These are phyloP conservation scores for Heteromormyrus szaboi DNA, from an alignment of 2,797 vertebrate genomes.

Conservation along the genomic window DNA sequence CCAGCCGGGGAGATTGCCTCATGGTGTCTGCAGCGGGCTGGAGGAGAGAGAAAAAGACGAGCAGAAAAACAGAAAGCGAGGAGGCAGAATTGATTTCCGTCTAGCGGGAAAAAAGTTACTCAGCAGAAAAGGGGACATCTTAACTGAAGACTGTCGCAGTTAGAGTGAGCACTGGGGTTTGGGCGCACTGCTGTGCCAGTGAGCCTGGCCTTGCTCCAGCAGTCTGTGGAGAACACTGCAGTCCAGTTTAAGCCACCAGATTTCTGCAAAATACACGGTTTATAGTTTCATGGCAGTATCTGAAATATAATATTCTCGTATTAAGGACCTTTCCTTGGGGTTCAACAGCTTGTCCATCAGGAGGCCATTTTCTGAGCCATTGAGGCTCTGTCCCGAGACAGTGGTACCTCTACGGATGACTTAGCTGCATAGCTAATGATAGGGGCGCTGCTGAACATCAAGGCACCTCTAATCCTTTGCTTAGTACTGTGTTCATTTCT, in stretches of 20 bases:
- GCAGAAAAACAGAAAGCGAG: neutral
- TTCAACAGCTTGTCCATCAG: neutral
- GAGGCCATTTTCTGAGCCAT: neutral
- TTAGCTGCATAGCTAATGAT: neutral
- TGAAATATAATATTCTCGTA: neutral
- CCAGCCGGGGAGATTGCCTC: neutral
- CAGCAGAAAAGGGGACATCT: neutral
- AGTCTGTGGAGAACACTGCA: neutral
- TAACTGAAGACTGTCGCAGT: neutral
- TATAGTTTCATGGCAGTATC: neutral
- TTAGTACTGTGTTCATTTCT: neutral
- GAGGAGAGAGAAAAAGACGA: neutral
- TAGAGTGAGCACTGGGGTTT: neutral
- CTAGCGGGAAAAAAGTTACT: neutral
- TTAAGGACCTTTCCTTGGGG: neutral
- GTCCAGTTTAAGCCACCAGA: neutral
- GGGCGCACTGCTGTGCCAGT: neutral
- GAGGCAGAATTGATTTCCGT: conserved; percentile 8
- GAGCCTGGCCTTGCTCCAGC: neutral
- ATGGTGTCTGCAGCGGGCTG: neutral
- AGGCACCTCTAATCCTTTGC: neutral
- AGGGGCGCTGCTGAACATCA: neutral
- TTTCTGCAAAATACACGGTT: neutral
- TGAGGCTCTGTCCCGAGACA: neutral
- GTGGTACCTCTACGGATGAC: neutral